Evolutionary conservation across 2,113 vertebrate genomes (phyloP).

Genomic region (Pantherophis guttatus): DNA sequence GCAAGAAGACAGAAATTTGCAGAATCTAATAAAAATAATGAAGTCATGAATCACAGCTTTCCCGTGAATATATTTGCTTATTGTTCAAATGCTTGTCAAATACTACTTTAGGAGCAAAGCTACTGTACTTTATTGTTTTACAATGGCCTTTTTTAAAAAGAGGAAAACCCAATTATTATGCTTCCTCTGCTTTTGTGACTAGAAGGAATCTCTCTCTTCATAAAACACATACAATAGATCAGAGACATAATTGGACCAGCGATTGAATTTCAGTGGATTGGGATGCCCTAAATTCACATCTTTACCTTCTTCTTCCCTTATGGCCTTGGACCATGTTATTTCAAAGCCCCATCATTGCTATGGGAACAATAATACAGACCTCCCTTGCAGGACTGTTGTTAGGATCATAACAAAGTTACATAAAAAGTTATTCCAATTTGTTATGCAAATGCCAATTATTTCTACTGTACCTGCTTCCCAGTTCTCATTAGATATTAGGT

Average conservation of each 20-base stretch:
- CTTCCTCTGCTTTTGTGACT: not conserved
- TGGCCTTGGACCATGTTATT: not conserved
- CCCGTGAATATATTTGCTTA: not conserved
- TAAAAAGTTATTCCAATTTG: no score
- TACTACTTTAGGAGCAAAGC: not conserved
- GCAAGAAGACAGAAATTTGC: not conserved
- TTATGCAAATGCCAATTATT: not conserved
- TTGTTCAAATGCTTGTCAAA: not conserved
- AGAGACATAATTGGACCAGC: not conserved
- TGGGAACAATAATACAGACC: not conserved
- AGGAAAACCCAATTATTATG: not conserved
- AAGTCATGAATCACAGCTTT: accelerated
- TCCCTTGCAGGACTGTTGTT: not conserved
- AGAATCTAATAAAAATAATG: not conserved
- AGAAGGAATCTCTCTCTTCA: not conserved
- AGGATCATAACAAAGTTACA: not conserved
- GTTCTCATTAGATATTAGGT: not conserved
- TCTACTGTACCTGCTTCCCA: not conserved
- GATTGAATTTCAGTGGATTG: not conserved
- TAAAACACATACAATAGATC: not conserved
- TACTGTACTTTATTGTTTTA: not conserved
- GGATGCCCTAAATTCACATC: accelerated
- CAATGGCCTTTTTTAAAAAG: not conserved
- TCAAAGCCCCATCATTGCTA: not conserved
- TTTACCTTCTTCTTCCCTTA: not conserved